Evolutionary conservation across 2,113 vertebrate species (phyloP).

Genomic region (Psettodes erumei): DNA sequence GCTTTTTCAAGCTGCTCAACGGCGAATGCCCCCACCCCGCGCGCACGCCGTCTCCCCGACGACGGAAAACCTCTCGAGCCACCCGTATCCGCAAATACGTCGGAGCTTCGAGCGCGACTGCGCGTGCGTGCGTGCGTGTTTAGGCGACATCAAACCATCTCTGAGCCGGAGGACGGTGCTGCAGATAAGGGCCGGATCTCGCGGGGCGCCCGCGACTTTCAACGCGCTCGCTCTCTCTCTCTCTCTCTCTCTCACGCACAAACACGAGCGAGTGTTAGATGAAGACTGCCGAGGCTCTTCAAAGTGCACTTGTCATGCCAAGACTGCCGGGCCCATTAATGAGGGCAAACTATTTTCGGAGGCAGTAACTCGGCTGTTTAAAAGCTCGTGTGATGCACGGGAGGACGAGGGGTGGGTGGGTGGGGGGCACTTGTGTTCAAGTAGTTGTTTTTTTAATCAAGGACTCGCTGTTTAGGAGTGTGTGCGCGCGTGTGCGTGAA

Average conservation of each 20-base stretch:
- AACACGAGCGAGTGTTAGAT: constrained; percentile 65
- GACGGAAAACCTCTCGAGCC: too few species aligned
- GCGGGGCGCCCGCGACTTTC: constrained; percentile 40
- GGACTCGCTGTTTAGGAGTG: constrained; percentile 25
- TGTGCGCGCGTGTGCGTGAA: constrained; percentile 21
- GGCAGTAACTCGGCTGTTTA: constrained; percentile 63
- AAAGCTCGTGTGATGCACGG: constrained; percentile 22
- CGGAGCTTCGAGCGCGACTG: too few species aligned
- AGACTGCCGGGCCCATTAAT: constrained; percentile 71
- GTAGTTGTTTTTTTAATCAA: constrained; percentile 42
- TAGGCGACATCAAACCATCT: constrained; percentile 63
- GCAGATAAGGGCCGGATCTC: constrained; percentile 67
- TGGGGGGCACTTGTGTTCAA: constrained; percentile 3
- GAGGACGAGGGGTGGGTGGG: too few species aligned
- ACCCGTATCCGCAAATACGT: too few species aligned
- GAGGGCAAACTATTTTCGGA: constrained; percentile 78
- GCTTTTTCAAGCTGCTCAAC: too few species aligned
- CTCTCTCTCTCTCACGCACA: constrained; percentile 31
- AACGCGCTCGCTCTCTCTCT: constrained; percentile 30
- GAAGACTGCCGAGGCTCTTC: constrained; percentile 63
- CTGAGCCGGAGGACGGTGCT: constrained; percentile 60
- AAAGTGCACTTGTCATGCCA: constrained; percentile 74
- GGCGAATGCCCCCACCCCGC: too few species aligned
- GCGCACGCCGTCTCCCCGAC: too few species aligned
- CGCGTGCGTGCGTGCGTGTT: background rate